Evolutionary conservation across 2,888 invertebrate species (phyloP).

Genomic region (Andricus curvator): DNA sequence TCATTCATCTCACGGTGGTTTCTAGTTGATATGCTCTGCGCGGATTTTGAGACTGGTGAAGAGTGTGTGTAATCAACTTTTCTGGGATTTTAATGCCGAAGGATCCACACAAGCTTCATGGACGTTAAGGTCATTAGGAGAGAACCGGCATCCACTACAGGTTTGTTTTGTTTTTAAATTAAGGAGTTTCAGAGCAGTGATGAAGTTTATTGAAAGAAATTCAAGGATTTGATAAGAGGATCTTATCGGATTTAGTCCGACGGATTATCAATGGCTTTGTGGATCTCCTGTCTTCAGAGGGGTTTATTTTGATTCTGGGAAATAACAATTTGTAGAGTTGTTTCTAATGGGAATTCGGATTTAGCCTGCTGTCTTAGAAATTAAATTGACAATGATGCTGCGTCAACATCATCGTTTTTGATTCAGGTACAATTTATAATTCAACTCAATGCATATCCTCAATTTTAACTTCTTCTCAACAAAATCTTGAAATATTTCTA

Average conservation of each 20-base stretch:
- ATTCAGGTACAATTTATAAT: no score
- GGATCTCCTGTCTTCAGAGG: background rate
- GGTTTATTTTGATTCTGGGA: background rate
- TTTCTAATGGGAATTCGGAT: background rate
- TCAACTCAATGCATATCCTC: no score
- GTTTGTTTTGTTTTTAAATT: conserved; percentile 20
- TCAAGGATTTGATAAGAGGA: conserved; percentile 11
- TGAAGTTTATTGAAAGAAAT: conserved; percentile 1
- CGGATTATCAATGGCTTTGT: conserved; percentile 29
- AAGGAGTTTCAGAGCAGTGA: background rate
- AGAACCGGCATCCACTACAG: conserved; percentile 29
- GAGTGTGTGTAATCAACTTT: conserved; percentile 32
- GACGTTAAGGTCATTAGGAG: conserved; percentile 33
- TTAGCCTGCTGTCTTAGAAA: background rate
- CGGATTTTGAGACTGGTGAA: conserved; percentile 29
- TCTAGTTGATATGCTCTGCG: conserved; percentile 27
- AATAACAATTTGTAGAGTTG: background rate
- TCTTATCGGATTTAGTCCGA: conserved; percentile 23
- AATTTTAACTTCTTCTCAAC: no score
- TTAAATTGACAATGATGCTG: background rate
- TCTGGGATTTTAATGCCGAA: conserved; percentile 39
- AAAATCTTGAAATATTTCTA: background rate
- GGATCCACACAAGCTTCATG: conserved; percentile 19
- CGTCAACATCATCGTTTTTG: background rate
- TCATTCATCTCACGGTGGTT: conserved; percentile 22